Evolutionary conservation across 2,113 vertebrate genomes (phyloP).

Genomic region (Ctenodactylus gundi): DNA sequence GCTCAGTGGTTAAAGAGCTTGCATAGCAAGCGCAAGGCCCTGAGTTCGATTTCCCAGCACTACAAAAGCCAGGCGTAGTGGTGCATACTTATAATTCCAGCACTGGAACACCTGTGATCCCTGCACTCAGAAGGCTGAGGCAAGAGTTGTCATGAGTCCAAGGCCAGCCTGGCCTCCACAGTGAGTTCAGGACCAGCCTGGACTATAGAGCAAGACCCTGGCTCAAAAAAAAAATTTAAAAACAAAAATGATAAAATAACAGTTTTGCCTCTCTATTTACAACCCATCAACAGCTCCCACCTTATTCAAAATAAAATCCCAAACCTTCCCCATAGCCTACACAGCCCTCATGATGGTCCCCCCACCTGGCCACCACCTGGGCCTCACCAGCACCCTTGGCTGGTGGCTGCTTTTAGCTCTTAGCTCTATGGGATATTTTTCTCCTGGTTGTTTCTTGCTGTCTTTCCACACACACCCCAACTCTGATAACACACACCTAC

Average conservation of each 20-base stretch:
- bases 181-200: no score
- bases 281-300: neutral
- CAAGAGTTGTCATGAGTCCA: no score
- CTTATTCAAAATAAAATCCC: neutral
- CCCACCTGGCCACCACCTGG: neutral
- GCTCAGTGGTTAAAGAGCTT: no score
- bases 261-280: neutral
- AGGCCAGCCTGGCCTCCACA: no score
- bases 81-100: no score
- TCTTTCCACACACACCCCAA: neutral
- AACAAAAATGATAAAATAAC: neutral
- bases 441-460: neutral
- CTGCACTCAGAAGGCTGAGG: no score
- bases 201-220: no score
- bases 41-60: no score
- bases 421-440: neutral
- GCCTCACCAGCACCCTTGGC: neutral
- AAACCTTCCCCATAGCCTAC: neutral
- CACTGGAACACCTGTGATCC: no score
- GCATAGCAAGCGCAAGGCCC: no score
- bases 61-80: no score
- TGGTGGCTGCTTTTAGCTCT: neutral
- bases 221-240: no score
- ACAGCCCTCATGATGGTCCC: neutral
- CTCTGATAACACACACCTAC: neutral